phyloP scores from a whole-genome alignment of 2,888 invertebrate genomes.

The Abrostola triplasia region DNA sequence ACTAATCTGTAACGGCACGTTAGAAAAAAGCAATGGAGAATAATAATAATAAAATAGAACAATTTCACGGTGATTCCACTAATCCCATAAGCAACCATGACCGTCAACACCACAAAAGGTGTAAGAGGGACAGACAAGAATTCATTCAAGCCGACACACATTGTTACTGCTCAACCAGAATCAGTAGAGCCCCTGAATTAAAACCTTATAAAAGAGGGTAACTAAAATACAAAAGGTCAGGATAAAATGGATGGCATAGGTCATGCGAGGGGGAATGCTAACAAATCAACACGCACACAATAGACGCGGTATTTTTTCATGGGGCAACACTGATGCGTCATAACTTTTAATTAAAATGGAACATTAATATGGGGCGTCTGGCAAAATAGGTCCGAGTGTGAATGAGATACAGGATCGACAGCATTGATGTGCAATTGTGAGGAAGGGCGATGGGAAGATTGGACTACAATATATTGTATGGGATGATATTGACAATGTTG shows the following conservation, averaged over 20 bases:
- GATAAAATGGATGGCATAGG: conserved; percentile 67
- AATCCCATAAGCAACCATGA: conserved; percentile 76
- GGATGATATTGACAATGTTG: conserved; percentile 71
- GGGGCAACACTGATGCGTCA: conserved; percentile 80
- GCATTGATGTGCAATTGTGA: conserved; percentile 81
- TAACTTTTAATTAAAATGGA: conserved; percentile 86
- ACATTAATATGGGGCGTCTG: conserved; percentile 75
- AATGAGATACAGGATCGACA: conserved; percentile 65
- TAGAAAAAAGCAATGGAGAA: conserved; percentile 51
- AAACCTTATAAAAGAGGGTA: conserved; percentile 35
- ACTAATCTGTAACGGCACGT: conserved; percentile 58
- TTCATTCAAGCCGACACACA: conserved; percentile 78
- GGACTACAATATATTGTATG: conserved; percentile 69
- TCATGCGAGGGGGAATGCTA: conserved; percentile 75
- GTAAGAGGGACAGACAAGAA: conserved; percentile 69
- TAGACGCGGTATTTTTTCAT: conserved; percentile 68
- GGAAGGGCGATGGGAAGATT: conserved; percentile 66
- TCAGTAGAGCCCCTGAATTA: conserved; percentile 52
- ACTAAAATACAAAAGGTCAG: conserved; percentile 60
- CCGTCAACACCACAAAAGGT: conserved; percentile 74
- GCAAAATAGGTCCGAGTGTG: conserved; percentile 66
- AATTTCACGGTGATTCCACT: conserved; percentile 75
- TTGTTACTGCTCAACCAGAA: conserved; percentile 67
- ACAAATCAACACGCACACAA: conserved; percentile 78
- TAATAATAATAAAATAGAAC: conserved; percentile 62